phyloP scores from a whole-genome alignment of 2,113 vertebrate genomes.

The Varanus komodoensis region DNA sequence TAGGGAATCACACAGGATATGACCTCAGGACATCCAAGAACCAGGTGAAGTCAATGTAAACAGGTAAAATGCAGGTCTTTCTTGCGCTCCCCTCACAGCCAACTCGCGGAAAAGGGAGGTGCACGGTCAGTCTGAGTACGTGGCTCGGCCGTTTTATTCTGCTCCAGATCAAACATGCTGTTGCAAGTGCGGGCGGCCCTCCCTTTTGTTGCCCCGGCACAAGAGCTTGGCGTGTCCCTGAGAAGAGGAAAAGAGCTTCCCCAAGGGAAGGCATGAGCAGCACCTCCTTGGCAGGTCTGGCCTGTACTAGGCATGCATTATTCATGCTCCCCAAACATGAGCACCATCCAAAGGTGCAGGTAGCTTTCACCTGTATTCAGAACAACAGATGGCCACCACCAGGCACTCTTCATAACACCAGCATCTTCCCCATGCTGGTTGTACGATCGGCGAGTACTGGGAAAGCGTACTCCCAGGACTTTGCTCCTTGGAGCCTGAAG shows the following conservation, averaged over 20 bases:
- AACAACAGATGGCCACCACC: background rate
- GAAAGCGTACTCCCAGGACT: background rate
- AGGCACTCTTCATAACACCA: background rate
- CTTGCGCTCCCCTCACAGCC: background rate
- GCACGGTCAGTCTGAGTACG: background rate
- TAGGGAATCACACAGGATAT: background rate
- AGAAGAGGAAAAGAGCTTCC: background rate
- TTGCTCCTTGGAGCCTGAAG: background rate
- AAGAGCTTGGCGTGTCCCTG: constrained; percentile 9
- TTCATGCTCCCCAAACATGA: background rate
- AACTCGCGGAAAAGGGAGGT: background rate
- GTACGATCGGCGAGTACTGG: background rate
- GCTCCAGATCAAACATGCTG: background rate
- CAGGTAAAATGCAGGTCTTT: background rate
- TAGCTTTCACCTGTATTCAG: background rate
- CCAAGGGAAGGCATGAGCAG: background rate
- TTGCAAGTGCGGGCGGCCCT: constrained; percentile 4
- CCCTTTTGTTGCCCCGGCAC: background rate
- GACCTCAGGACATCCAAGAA: background rate
- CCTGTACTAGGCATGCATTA: background rate
- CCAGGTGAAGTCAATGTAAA: background rate
- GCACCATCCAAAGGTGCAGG: background rate
- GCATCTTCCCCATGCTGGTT: background rate
- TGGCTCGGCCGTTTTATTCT: background rate
- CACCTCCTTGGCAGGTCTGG: background rate